phyloP scores from a whole-genome alignment of 2,113 vertebrate species.

The Sturnus vulgaris region DNA sequence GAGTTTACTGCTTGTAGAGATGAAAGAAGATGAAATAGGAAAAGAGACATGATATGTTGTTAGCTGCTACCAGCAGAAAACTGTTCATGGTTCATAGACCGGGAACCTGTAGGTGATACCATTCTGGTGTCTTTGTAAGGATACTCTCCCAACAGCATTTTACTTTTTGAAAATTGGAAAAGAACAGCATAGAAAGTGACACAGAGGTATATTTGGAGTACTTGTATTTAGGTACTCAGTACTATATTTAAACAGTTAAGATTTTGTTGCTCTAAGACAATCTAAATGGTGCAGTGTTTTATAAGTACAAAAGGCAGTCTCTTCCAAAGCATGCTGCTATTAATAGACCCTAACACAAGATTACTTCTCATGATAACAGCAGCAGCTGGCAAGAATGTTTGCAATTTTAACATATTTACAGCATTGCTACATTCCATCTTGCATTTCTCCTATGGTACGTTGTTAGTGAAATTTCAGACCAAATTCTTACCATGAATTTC shows the following conservation, averaged over 20 bases:
- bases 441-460: constrained; percentile 55
- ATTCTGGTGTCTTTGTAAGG: background rate
- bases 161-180: background rate
- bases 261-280: background rate
- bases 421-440: constrained; percentile 49
- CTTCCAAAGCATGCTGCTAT: constrained; percentile 71
- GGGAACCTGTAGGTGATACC: background rate
- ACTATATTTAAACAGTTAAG: background rate
- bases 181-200: background rate
- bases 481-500: background rate
- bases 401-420: constrained; percentile 67
- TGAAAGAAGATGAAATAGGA: background rate
- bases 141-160: background rate
- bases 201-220: background rate
- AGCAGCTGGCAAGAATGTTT: constrained; percentile 78
- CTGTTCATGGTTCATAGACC: background rate
- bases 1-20: background rate
- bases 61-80: background rate
- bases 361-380: constrained; percentile 66
- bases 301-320: constrained; percentile 48
- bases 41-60: background rate
- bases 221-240: background rate
- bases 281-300: constrained; percentile 33
- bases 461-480: constrained; percentile 40
- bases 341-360: constrained; percentile 73